Base-by-base conservation (phyloP, 1,140 invertebrate species). In the Drosophila novamexicana region DNA sequence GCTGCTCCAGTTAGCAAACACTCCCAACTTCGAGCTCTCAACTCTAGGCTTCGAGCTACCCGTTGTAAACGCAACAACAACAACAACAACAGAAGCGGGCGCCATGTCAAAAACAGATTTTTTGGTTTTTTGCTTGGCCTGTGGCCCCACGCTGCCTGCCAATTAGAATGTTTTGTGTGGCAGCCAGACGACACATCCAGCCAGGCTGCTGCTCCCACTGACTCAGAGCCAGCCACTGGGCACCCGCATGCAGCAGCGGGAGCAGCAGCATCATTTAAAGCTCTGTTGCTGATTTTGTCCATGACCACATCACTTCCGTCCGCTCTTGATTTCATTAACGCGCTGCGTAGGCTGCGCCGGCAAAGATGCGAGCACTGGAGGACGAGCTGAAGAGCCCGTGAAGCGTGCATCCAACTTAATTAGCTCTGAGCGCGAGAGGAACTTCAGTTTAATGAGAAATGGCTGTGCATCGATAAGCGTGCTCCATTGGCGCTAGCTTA, bases 331-430 rank as follows among this genome's bases (percentile, higher is more conserved):
- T 80, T 72, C 42, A 59, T 59, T 59, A 59, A 39, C 39, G 54
- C 57, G n/a, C 7, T 32, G 57, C 57, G 57, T 59, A 29, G 57
- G 57, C 40, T 14, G 54, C 12, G 36, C 10, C 5, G 16, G 29
- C 22, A 32, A 34, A 52, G 49, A 52, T 14, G 29, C 49, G 29
- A 52, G 29, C 50, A 53, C 49, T 16, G 37, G 6, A 44, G 54
- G 54, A 57, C 54, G 54, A 12, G 22, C 12, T 32, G 29, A 40
- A 32, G 32, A 3, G 29, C 7, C 56, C 57, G 57, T 71, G 58
- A 68, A 81, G 81, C 81, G 68, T 83, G 81, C 81, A 85, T 58
- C 63, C 56, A 82, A 65, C 82, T 88, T 86, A 86, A 88, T 88
- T 88, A 86, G 67, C 64, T 44, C 45, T 45, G 44, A 32, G 45